Base-by-base conservation (phyloP, 92 coral and sea anemone genomes). In the Desmophyllum pertusum region DNA sequence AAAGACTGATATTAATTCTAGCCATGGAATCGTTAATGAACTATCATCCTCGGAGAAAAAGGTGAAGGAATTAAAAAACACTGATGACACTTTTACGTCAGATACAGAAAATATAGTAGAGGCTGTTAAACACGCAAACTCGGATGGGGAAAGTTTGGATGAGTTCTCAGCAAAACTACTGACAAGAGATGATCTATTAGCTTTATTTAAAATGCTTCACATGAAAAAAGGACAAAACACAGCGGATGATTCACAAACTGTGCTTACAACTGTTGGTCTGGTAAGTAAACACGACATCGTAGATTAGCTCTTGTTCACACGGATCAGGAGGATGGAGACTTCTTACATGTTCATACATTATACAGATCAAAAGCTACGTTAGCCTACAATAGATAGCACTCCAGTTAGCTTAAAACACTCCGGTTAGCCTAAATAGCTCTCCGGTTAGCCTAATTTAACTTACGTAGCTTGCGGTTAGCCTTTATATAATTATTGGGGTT, bases 171-270 rank as follows among this genome's bases (percentile, higher is more conserved):
- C 90, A 41, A 76, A 73, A 51, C 46, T 90, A n/a, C 65, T 89
- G 71, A 92, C 94, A 3, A 93, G 95, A 50, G 94, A 94, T 18
- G 98, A 96, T 55, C 67, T 96, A 64, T 71, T 96, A 70, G 83
- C 83, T 19, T 81, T 94, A 67, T 96, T 91, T 76, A 94, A 84
- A 65, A 71, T 35, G 67, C 84, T 94, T 50, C 93, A 94, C 72
- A 78, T 50, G 39, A 35, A 81, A 38, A 64, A 76, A 29, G 40
- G 17, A 21, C 78, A 70, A 40, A 37, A 75, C 23, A 38, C 70
- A 37, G 78, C 14, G 39, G 83, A 75, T 40, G 50, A 27, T 5
- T 48, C 88, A 9, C 75, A 53, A 40, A 74, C 48, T 30, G 37
- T 50, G 23, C 77, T 51, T 30, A 94, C 92, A 42, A 90, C 92